Percentiles rank a stretch among this genome's conserved stretches.
These are phyloP conservation scores for Hyperoplus immaculatus DNA, from an alignment of 2,797 vertebrate species.

Conservation along the genomic window DNA sequence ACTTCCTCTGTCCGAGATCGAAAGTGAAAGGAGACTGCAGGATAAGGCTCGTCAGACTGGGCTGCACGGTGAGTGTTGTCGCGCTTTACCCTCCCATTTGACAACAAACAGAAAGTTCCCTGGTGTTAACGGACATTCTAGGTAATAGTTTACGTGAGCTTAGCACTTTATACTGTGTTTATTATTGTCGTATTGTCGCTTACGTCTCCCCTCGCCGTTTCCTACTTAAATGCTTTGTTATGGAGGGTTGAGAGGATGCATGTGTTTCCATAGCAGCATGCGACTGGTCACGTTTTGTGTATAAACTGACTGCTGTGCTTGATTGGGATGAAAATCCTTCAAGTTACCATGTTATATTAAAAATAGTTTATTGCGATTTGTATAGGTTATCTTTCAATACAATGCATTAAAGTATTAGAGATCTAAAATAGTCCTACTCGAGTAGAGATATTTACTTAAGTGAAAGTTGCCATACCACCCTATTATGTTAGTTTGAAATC, in stretches of 20 bases:
- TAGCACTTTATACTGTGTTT: not conserved
- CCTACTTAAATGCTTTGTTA: not conserved
- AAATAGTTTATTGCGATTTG: too few species aligned
- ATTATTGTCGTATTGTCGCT: not conserved
- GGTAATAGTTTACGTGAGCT: rapidly evolving
- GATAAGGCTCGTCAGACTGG: too few species aligned
- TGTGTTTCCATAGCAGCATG: constrained; percentile 22
- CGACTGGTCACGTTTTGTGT: not conserved
- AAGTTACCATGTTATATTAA: not conserved
- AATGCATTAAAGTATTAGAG: too few species aligned
- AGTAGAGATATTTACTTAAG: not conserved
- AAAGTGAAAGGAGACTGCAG: constrained; percentile 38
- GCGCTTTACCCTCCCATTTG: constrained; percentile 16
- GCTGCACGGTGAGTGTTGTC: constrained; percentile 3
- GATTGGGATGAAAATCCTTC: not conserved
- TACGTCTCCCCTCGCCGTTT: not conserved
- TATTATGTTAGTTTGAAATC: not conserved
- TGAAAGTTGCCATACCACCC: not conserved
- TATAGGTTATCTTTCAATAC: too few species aligned
- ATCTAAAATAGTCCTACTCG: too few species aligned
- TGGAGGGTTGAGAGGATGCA: not conserved
- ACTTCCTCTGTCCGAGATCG: not conserved
- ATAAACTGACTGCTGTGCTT: not conserved
- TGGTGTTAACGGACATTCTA: not conserved
- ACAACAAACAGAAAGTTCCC: not conserved